Percentiles rank a stretch among this genome's conserved stretches.
phyloP scores from a whole-genome alignment of 2,797 vertebrate species.

The Mormyrus proboscirostris region DNA sequence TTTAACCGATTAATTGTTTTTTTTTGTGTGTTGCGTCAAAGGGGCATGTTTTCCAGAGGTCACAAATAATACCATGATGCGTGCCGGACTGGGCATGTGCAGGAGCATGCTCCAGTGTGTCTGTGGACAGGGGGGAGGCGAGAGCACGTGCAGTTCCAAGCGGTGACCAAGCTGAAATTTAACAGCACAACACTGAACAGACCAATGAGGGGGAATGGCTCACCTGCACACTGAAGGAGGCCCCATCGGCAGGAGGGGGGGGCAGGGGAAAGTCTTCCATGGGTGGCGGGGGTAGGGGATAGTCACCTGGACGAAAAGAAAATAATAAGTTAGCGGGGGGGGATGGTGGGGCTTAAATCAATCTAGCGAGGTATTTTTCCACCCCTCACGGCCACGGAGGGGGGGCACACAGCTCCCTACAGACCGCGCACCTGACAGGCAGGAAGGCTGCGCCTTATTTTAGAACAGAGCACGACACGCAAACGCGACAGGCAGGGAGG shows the following conservation, averaged over 20 bases:
- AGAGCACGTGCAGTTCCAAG: background rate
- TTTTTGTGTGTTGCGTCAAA: background rate
- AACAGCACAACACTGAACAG: background rate
- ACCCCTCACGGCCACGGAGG: background rate
- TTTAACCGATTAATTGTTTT: background rate
- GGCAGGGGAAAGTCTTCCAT: conserved; percentile 71
- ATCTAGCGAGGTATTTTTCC: background rate
- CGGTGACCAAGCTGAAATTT: background rate
- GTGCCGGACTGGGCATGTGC: background rate
- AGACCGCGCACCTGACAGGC: background rate
- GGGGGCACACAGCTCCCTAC: background rate
- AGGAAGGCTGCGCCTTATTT: background rate
- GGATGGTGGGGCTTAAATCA: background rate
- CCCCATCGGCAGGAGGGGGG: conserved; percentile 64
- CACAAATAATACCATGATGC: background rate
- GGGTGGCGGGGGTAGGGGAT: conserved; percentile 77
- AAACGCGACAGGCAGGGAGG: background rate
- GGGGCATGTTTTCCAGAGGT: background rate
- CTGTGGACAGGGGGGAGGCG: background rate
- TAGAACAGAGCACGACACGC: background rate
- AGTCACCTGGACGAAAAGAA: conserved; percentile 56
- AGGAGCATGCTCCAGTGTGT: background rate
- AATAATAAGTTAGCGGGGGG: background rate
- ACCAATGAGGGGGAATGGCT: conserved; percentile 19
- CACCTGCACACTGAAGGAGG: conserved; percentile 63